Conservation (phyloP, 2,888 invertebrate species). For the Poecilus cupreus region DNA sequence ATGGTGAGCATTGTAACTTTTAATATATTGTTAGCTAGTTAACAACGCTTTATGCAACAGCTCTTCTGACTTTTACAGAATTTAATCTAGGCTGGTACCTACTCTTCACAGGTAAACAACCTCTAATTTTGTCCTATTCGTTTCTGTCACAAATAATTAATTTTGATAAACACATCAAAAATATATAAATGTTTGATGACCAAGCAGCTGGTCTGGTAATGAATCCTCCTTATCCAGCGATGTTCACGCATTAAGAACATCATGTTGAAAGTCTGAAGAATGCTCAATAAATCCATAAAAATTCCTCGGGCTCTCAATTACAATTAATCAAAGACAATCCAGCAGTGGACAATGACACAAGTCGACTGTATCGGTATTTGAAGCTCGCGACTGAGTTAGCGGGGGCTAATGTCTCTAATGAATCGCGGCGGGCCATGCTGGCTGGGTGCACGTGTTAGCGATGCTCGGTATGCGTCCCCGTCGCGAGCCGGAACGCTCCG, state of each 20-base stretch:
- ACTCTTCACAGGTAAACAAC: too few relatives aligned
- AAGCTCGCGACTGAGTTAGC: constrained; percentile 10
- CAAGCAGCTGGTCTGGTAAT: too few relatives aligned
- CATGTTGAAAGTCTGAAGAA: too few relatives aligned
- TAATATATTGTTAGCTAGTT: too few relatives aligned
- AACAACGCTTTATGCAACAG: too few relatives aligned
- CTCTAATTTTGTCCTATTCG: too few relatives aligned
- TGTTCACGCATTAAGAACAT: not conserved
- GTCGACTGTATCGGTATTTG: not conserved
- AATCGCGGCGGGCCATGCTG: not conserved
- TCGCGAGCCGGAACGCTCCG: not conserved
- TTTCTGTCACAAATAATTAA: too few relatives aligned
- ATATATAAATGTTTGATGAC: too few relatives aligned
- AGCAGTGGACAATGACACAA: not conserved
- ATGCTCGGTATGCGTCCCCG: not conserved
- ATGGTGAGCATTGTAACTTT: too few relatives aligned
- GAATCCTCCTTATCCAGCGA: not conserved
- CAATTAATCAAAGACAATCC: not conserved
- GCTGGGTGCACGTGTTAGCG: not conserved
- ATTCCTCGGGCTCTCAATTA: not conserved
- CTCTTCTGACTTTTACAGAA: too few relatives aligned
- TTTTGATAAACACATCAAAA: too few relatives aligned
- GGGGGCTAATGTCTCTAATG: constrained; percentile 33
- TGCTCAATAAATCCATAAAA: constrained; percentile 26
- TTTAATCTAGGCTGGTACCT: too few relatives aligned